Percentiles rank a stretch among this genome's conserved stretches.
Evolutionary conservation across 1,140 invertebrate species (phyloP).

Genomic region (Dryas iulia): DNA sequence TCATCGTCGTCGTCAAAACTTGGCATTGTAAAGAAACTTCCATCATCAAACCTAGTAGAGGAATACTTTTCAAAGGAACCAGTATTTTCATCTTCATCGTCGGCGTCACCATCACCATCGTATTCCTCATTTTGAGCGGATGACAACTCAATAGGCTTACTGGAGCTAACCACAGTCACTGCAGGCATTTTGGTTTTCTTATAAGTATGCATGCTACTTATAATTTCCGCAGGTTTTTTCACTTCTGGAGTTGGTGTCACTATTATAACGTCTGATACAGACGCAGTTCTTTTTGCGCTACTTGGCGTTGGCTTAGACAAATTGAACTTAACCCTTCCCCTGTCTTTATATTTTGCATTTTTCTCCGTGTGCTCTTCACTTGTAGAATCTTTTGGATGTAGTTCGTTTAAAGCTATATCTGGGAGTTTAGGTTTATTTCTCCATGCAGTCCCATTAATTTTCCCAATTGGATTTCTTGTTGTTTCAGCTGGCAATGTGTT

Average conservation of each 20-base stretch:
- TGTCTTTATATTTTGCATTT: constrained; percentile 73
- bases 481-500: constrained; percentile 53
- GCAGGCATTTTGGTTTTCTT: constrained; percentile 61
- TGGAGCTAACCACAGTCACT: constrained; percentile 40
- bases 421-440: constrained; percentile 50
- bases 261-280: constrained; percentile 49
- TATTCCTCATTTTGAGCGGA: constrained; percentile 42
- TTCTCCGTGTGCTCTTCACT: constrained; percentile 69
- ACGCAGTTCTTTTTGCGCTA: constrained; percentile 41
- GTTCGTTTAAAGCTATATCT: constrained; percentile 63
- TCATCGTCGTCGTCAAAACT: constrained; percentile 54
- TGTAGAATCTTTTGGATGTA: constrained; percentile 60
- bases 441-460: constrained; percentile 50
- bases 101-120: constrained; percentile 44
- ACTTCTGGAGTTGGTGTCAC: constrained; percentile 65
- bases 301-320: constrained; percentile 53
- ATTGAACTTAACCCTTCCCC: constrained; percentile 65
- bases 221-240: constrained; percentile 62
- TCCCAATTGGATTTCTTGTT: constrained; percentile 41
- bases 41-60: constrained; percentile 57
- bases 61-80: constrained; percentile 56
- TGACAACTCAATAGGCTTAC: constrained; percentile 11
- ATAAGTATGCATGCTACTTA: constrained; percentile 58
- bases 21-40: constrained; percentile 61
- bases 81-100: constrained; percentile 54